A percentile compares a stretch with the other conserved stretches of the same genome.
Conservation (phyloP, 2,888 invertebrate species). For the Reticulitermes lucifugus region DNA sequence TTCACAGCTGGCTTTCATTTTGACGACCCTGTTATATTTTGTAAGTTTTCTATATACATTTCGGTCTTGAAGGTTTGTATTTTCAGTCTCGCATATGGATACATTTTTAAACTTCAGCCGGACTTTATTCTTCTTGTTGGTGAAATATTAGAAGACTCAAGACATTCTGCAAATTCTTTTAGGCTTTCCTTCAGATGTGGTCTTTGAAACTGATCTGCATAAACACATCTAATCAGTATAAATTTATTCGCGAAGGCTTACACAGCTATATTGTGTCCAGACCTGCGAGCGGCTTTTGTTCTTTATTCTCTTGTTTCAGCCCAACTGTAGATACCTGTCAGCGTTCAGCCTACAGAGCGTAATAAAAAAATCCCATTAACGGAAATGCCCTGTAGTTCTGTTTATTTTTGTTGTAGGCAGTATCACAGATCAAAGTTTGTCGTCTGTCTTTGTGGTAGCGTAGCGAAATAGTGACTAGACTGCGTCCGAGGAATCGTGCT, state of each 20-base stretch:
- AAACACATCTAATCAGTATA: not conserved
- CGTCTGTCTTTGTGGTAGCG: too few relatives aligned
- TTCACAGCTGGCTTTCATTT: not conserved
- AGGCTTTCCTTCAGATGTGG: not conserved
- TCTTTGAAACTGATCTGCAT: not conserved
- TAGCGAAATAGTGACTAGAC: too few relatives aligned
- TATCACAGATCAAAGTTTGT: too few relatives aligned
- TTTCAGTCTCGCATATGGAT: not conserved
- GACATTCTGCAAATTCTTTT: not conserved
- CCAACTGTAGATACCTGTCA: too few relatives aligned
- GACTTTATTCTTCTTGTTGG: not conserved
- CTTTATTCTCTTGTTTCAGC: too few relatives aligned
- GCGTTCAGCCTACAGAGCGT: too few relatives aligned
- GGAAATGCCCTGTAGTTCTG: too few relatives aligned
- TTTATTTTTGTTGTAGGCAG: too few relatives aligned
- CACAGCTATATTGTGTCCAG: too few relatives aligned
- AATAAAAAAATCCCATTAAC: too few relatives aligned
- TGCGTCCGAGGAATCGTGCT: too few relatives aligned
- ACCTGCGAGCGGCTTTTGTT: too few relatives aligned
- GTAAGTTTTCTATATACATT: not conserved
- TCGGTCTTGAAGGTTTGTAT: not conserved
- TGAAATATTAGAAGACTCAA: not conserved
- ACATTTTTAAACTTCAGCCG: not conserved
- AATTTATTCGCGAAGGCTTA: not conserved
- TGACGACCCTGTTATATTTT: not conserved